Evolutionary conservation across 2,797 vertebrate species (phyloP).

Genomic region (Nyctibius grandis): DNA sequence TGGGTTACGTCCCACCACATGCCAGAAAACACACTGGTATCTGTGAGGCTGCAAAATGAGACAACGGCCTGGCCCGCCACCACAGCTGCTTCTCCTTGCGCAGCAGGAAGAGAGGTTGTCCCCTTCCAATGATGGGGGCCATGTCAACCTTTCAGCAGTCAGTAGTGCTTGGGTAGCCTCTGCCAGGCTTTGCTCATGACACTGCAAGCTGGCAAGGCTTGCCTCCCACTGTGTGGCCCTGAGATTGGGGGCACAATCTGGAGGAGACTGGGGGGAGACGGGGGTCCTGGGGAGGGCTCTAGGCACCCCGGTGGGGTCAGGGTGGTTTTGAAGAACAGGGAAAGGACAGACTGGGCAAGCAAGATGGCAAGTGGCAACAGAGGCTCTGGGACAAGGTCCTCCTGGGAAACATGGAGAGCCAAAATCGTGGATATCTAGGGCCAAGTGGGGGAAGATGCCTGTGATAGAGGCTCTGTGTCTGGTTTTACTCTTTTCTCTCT

Average conservation of each 20-base stretch:
- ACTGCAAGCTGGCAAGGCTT: not conserved
- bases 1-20: not conserved
- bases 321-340: not conserved
- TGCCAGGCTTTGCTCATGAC: not conserved
- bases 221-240: not conserved
- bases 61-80: fast-evolving
- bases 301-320: not conserved
- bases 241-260: not conserved
- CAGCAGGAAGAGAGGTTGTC: not conserved
- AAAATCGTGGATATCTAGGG: not conserved
- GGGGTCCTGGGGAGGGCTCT: not conserved
- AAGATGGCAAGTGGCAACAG: not conserved
- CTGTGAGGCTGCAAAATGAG: not conserved
- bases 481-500: not conserved
- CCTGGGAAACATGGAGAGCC: not conserved
- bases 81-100: fast-evolving
- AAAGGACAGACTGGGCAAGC: not conserved
- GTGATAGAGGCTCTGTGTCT: not conserved
- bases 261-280: not conserved
- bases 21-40: not conserved
- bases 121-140: not conserved
- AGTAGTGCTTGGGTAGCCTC: not conserved
- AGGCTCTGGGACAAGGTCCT: not conserved
- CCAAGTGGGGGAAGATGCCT: not conserved
- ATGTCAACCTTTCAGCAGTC: not conserved